Evolutionary conservation across 1,140 invertebrate species (phyloP), one percentile per base, ranked within the genome.

Genomic region (Sarcophaga peregrina): DNA sequence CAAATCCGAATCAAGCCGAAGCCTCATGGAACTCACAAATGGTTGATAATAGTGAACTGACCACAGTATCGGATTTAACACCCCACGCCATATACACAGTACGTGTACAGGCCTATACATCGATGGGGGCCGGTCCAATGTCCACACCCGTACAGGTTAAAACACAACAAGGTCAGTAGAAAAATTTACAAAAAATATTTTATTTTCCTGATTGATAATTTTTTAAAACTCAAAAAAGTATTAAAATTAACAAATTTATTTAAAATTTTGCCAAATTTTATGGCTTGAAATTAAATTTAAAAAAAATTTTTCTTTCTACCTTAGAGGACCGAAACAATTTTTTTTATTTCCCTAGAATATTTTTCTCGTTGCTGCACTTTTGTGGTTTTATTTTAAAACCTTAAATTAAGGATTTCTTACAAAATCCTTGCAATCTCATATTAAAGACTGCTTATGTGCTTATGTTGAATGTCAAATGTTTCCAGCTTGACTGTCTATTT

Each of bases 141-240:
- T 98, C 97, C 83, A 92, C 95, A 0, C 96, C 97, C 13, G 96
- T 98, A 15, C 96, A 98, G 92, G 97, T 99, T 85, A 98, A 98
- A 92, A 98, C 97, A 9, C 97, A 98, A 88, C 97, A 97, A 94
- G 98, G 96, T 95, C 93, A 93, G 93, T 91, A 82, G 80, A 78
- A 86, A 48, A 52, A 74, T 52, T 52, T 52, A 10, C 13, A 13
- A 25, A 25, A 4, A 8, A 6, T 6, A n/a, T 1, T 62, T 68
- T 20, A 68, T 68, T 25, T 68, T 58, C n/a, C 11, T 58, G n/a
- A 37, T n/a, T n/a, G n/a, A n/a, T n/a, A n/a, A n/a, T 13, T 2
- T 15, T 58, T 58, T 58, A 58, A 58, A 58, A 58, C 52, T 15
- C 52, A 58, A 58, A 58, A 20, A 68, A 68, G 8, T 20, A 68